phyloP scores from a whole-genome alignment of 1,140 invertebrate genomes.

The Lucilia cuprina region DNA sequence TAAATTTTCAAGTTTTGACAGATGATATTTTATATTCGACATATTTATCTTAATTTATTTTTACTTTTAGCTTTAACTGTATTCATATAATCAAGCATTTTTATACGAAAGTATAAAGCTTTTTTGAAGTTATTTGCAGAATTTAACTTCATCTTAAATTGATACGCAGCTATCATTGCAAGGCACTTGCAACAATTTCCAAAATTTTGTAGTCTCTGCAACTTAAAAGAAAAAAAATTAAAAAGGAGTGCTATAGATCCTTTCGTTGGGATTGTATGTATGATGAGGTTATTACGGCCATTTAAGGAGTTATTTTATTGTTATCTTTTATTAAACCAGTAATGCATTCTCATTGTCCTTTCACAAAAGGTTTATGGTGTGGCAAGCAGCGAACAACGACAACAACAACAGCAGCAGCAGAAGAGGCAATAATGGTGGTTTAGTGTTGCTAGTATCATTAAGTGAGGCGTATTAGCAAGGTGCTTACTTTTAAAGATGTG shows the following conservation, averaged over 20 bases:
- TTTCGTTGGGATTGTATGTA: slow-evolving; percentile 6
- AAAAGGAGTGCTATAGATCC: background rate
- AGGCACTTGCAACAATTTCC: background rate
- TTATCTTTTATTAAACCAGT: background rate
- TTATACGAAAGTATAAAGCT: background rate
- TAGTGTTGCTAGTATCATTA: slow-evolving; percentile 2
- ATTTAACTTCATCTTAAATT: background rate
- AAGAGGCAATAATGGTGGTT: background rate
- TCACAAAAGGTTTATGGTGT: background rate
- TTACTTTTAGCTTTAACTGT: too few species aligned
- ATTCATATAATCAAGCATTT: background rate
- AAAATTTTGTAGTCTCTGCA: background rate
- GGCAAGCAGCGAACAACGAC: background rate
- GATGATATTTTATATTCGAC: too few species aligned
- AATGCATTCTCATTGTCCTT: background rate
- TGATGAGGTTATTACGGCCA: slow-evolving; percentile 21
- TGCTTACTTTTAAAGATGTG: slow-evolving; percentile 33
- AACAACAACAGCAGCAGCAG: too few species aligned
- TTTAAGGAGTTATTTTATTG: slow-evolving; percentile 24
- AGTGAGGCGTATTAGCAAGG: slow-evolving; percentile 32
- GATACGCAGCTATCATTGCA: background rate
- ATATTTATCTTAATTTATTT: too few species aligned
- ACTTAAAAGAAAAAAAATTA: background rate
- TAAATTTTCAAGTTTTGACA: too few species aligned
- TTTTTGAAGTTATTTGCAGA: background rate